Evolutionary conservation across 2,797 vertebrate species (phyloP).

Genomic region (Spizella passerina): DNA sequence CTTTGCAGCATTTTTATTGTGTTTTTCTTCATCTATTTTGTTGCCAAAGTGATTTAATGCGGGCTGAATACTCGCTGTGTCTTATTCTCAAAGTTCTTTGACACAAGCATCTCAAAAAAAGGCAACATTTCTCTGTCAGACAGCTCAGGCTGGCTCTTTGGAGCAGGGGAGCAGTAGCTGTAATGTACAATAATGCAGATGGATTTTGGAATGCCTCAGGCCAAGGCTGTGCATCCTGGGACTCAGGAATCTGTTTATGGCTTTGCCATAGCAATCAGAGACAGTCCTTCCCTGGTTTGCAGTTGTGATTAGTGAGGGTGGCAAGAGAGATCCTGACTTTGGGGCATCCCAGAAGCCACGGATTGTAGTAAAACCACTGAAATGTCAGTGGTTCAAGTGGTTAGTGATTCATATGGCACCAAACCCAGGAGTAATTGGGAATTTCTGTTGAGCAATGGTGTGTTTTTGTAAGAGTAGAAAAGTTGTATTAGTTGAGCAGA

Average conservation of each 20-base stretch:
- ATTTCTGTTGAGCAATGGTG: not conserved
- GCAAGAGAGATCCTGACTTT: not conserved
- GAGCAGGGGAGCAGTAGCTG: not conserved
- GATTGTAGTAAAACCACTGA: not conserved
- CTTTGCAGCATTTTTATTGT: constrained; percentile 24
- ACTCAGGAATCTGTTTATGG: not conserved
- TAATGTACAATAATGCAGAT: not conserved
- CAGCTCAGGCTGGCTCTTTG: not conserved
- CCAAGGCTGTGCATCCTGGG: not conserved
- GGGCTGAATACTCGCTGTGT: not conserved
- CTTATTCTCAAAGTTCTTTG: not conserved
- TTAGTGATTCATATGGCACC: not conserved
- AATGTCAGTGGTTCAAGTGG: not conserved
- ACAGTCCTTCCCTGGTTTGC: fast-evolving
- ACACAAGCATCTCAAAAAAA: not conserved
- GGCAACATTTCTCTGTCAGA: not conserved
- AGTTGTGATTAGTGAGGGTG: not conserved
- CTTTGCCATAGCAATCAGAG: not conserved
- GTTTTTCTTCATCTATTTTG: constrained; percentile 16
- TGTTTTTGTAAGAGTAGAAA: not conserved
- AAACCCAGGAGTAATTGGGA: not conserved
- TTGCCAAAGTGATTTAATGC: constrained; percentile 39
- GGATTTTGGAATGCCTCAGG: not conserved
- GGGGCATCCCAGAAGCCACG: not conserved
- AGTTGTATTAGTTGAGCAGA: not conserved